A percentile compares a stretch with the other conserved stretches of the same genome.
Evolutionary conservation across 2,113 vertebrate genomes (phyloP).

Genomic region (Perognathus longimembris): DNA sequence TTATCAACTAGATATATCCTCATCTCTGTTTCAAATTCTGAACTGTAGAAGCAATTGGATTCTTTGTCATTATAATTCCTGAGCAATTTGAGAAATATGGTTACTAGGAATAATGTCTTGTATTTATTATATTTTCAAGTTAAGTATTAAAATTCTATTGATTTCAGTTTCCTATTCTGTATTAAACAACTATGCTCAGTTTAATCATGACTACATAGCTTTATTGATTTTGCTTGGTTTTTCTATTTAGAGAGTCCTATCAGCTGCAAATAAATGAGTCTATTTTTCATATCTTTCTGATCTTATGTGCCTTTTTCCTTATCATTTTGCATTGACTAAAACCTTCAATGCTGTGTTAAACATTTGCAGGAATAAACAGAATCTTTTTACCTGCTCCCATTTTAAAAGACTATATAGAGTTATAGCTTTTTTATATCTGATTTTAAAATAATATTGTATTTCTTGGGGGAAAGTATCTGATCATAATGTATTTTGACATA

Average conservation of each 20-base stretch:
- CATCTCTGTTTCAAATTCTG: neutral
- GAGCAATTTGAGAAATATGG: neutral
- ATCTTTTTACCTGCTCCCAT: neutral
- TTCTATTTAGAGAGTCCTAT: neutral
- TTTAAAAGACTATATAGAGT: neutral
- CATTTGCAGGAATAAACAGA: neutral
- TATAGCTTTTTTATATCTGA: neutral
- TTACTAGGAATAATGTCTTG: neutral
- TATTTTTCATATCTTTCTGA: neutral
- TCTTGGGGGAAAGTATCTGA: neutral
- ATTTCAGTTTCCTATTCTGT: neutral
- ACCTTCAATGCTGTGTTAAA: neutral
- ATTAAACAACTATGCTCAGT: neutral
- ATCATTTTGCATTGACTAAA: neutral
- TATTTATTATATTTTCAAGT: slow-evolving; percentile 16
- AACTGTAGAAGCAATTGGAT: neutral
- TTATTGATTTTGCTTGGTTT: neutral
- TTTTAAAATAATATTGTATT: slow-evolving; percentile 8
- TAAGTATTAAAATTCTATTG: neutral
- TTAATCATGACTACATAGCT: neutral
- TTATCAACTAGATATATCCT: neutral
- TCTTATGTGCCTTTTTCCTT: neutral
- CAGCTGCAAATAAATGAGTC: neutral
- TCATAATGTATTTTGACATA: neutral
- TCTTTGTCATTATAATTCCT: neutral